Evolutionary conservation across 2,797 vertebrate species (phyloP).

Genomic region (Nasua narica): DNA sequence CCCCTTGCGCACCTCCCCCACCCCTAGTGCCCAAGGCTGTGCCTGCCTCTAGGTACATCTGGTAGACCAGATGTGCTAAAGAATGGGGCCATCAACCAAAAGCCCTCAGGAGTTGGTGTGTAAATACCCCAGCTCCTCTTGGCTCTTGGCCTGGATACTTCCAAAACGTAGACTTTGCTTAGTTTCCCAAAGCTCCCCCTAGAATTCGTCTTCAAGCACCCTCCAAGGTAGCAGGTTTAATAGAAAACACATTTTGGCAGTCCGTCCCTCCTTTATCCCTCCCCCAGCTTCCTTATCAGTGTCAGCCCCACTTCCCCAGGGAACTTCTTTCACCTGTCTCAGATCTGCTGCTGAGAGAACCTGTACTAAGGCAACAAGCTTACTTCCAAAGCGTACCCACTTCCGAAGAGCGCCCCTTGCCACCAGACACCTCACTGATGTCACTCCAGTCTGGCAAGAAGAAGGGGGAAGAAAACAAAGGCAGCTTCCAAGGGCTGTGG

Average conservation of each 20-base stretch:
- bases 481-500: background rate
- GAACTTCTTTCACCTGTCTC: background rate
- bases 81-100: background rate
- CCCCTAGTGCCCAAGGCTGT: fast-evolving
- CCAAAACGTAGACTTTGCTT: background rate
- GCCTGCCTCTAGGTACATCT: background rate
- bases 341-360: background rate
- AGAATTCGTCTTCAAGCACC: background rate
- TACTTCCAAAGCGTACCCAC: background rate
- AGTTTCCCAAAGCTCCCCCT: background rate
- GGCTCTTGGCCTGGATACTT: background rate
- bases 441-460: background rate
- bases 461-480: no score
- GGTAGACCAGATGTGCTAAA: background rate
- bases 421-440: background rate
- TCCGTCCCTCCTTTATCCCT: background rate
- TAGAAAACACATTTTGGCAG: background rate
- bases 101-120: fast-evolving
- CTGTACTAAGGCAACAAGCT: no score
- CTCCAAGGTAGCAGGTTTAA: background rate
- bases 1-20: background rate
- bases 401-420: background rate
- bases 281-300: no score
- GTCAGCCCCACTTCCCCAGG: background rate
- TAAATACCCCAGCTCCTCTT: background rate